Base-by-base conservation (phyloP, 2,113 vertebrate species). In the Rousettus leschenaultii region DNA sequence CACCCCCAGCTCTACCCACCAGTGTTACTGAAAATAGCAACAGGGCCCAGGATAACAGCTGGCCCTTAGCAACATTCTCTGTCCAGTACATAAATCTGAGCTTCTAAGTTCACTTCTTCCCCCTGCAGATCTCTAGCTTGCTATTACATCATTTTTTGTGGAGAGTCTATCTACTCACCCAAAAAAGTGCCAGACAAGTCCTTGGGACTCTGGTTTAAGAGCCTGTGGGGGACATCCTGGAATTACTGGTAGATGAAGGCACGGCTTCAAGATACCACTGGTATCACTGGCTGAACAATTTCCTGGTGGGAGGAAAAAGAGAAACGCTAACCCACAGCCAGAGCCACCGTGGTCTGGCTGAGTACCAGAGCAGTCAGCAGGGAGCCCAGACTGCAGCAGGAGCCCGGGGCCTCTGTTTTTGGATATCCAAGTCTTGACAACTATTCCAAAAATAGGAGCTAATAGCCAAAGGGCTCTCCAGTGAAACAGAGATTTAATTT, bases 401-500 rank as follows among this genome's bases (percentile, higher is more conserved):
- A 80, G 78, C 73, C 79, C 16, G 21, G 24, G 77, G 48, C 28
- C 21, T 35, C 75, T 38, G 84, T 88, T 92, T 35, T 13, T 7
- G 30, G 11, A 87, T 38, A 80, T 61, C 45, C n/a, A 48, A 89
- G 86, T 65, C 77, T 93, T 85, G 68, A 95, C 53, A 18, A 55
- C 80, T 65, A 15, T 89, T 95, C 92, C 66, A 83, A 96, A 97
- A 95, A 95, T 93, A 97, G 63, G 15, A 68, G 28, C 55, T 22
- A 48, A 82, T 89, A 83, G 92, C 91, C 94, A 93, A 43, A 93
- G 57, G 86, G 78, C 89, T 97, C 30, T 86, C 83, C 11, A 89
- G 66, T 33, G 40, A 84, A 86, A 70, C 6, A 22, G 59, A 97
- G 94, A 97, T 95, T 95, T 96, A 91, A 97, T 97, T 96, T 96